A percentile compares a stretch with the other conserved stretches of the same genome.
These are phyloP conservation scores for Listronotus bonariensis DNA, from an alignment of 1,140 invertebrate genomes.

Conservation along the genomic window DNA sequence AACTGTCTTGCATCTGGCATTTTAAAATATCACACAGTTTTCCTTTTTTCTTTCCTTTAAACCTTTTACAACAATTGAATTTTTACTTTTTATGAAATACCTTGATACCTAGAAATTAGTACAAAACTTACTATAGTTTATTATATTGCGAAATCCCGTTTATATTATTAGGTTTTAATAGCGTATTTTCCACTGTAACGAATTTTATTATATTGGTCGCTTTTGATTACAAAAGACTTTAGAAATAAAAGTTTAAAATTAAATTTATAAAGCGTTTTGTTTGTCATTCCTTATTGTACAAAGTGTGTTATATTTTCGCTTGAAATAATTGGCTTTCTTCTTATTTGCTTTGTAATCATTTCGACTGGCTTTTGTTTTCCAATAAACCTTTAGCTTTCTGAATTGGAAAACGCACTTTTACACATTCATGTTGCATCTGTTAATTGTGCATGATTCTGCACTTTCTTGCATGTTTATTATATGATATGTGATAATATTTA, in stretches of 20 bases:
- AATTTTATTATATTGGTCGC: constrained; percentile 2
- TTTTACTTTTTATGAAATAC: too few species aligned
- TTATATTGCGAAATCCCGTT: not conserved
- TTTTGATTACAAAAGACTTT: constrained; percentile 11
- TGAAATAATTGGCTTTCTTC: constrained; percentile 15
- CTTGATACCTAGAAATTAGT: too few species aligned
- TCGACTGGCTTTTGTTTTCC: not conserved
- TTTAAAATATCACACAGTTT: too few species aligned
- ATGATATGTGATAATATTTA: too few species aligned
- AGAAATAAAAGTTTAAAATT: constrained; percentile 3
- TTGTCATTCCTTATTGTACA: constrained; percentile 12
- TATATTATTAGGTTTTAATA: not conserved
- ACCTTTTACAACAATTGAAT: too few species aligned
- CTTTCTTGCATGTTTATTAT: too few species aligned
- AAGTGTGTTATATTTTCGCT: constrained; percentile 1
- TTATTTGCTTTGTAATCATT: constrained; percentile 2
- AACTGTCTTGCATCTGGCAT: too few species aligned
- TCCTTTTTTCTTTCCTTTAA: too few species aligned
- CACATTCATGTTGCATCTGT: not conserved
- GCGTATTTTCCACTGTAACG: constrained; percentile 18
- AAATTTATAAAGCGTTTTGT: not conserved
- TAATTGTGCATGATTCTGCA: constrained; percentile 5
- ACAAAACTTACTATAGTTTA: not conserved
- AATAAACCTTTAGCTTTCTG: constrained; percentile 1
- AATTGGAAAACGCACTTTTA: constrained; percentile 1